phyloP scores from a whole-genome alignment of 35 echinoderm and acorn worm species.

The Patiria miniata region DNA sequence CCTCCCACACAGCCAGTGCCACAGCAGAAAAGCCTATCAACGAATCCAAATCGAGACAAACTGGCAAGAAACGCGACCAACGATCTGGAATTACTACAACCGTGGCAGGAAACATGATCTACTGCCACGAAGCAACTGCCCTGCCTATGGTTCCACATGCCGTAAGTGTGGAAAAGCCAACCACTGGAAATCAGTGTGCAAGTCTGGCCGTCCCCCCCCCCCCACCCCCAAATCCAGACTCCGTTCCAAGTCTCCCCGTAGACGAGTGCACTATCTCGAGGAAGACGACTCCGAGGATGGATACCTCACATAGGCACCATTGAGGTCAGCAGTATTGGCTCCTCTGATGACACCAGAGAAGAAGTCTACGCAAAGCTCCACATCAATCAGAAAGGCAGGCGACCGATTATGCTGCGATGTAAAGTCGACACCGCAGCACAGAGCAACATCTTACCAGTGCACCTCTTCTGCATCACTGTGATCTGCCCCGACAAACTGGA shows the following conservation, averaged over 20 bases:
- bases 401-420: background rate
- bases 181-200: no score
- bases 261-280: no score
- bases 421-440: background rate
- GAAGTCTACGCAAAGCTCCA: no score
- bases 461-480: no score
- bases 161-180: background rate
- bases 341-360: no score
- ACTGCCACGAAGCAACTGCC: background rate
- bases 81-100: background rate
- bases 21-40: background rate
- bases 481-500: no score
- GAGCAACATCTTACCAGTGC: background rate
- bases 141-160: background rate
- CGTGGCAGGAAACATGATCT: background rate
- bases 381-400: no score
- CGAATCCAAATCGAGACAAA: background rate
- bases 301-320: no score
- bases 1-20: background rate
- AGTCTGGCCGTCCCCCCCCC: no score
- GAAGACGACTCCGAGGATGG: background rate
- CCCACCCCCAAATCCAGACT: no score
- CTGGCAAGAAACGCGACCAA: background rate
- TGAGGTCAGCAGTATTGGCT: no score
- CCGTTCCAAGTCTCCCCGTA: no score